phyloP scores from a whole-genome alignment of 1,140 invertebrate genomes.

The Drosophila trapezifrons region DNA sequence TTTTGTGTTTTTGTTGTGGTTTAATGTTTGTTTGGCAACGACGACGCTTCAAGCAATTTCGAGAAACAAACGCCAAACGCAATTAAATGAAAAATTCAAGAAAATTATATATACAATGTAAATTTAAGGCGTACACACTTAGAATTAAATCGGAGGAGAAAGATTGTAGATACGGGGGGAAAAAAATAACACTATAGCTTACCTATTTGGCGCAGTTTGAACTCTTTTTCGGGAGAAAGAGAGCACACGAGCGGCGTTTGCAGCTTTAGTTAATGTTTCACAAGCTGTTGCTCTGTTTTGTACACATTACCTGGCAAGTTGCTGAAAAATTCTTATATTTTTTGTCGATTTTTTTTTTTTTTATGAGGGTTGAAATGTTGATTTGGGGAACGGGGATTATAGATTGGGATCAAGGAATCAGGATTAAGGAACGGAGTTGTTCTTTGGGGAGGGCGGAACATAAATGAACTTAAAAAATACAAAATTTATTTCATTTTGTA shows the following conservation, averaged over 20 bases:
- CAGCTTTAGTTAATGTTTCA: background rate
- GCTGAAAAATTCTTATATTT: constrained; percentile 22
- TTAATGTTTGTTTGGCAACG: constrained; percentile 51
- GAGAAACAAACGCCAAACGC: constrained; percentile 43
- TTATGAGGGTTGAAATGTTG: constrained; percentile 26
- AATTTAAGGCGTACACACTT: constrained; percentile 43
- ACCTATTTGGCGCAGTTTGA: constrained; percentile 15
- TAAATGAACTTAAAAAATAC: constrained; percentile 76
- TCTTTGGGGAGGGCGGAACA: constrained; percentile 19
- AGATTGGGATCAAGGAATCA: constrained; percentile 9
- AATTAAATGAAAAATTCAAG: constrained; percentile 41
- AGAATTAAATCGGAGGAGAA: constrained; percentile 39
- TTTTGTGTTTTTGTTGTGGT: constrained; percentile 19
- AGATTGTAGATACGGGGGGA: constrained; percentile 24
- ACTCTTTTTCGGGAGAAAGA: constrained; percentile 21
- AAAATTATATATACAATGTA: constrained; percentile 52
- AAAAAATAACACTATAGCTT: constrained; percentile 51
- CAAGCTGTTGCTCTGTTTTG: constrained; percentile 11
- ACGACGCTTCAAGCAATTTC: constrained; percentile 61
- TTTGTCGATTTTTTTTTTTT: constrained; percentile 11
- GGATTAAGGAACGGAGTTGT: constrained; percentile 7
- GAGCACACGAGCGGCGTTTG: background rate
- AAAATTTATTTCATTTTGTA: constrained; percentile 72
- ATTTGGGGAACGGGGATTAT: constrained; percentile 3
- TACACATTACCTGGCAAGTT: constrained; percentile 63